phyloP scores from a whole-genome alignment of 1,140 invertebrate species.

The Temnothorax nylanderi region DNA sequence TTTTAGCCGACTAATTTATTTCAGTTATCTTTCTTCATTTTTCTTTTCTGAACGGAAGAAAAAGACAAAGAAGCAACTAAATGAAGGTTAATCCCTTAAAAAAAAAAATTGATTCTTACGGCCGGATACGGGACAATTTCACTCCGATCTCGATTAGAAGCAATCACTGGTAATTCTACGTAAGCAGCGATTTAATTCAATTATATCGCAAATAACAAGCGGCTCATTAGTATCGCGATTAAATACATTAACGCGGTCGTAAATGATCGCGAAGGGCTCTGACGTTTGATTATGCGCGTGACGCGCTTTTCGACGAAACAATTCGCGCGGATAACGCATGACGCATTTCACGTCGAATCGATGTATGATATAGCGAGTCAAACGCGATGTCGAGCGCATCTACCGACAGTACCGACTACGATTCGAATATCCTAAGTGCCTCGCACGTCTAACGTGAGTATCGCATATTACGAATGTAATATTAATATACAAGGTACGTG shows the following conservation, averaged over 20 bases:
- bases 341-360: slow-evolving; percentile 17
- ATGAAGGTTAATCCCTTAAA: neutral
- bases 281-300: neutral
- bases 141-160: neutral
- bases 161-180: neutral
- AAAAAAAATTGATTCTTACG: neutral
- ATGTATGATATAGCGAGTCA: neutral
- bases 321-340: slow-evolving; percentile 14
- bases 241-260: neutral
- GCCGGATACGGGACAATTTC: neutral
- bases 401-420: neutral
- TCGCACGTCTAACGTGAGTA: slow-evolving; percentile 39
- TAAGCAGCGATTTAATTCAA: slow-evolving; percentile 5
- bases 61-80: neutral
- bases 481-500: slow-evolving; percentile 49
- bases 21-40: too few species aligned
- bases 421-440: slow-evolving; percentile 33
- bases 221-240: slow-evolving; percentile 15
- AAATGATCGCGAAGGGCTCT: neutral
- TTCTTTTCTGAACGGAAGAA: neutral
- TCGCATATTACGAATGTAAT: slow-evolving; percentile 41
- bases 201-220: neutral
- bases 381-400: neutral
- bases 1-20: too few species aligned
- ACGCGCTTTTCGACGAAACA: neutral